Percentiles rank a stretch among this genome's conserved stretches.
These are phyloP conservation scores for Andrena praecox DNA, from an alignment of 2,888 invertebrate species.

Conservation along the genomic window DNA sequence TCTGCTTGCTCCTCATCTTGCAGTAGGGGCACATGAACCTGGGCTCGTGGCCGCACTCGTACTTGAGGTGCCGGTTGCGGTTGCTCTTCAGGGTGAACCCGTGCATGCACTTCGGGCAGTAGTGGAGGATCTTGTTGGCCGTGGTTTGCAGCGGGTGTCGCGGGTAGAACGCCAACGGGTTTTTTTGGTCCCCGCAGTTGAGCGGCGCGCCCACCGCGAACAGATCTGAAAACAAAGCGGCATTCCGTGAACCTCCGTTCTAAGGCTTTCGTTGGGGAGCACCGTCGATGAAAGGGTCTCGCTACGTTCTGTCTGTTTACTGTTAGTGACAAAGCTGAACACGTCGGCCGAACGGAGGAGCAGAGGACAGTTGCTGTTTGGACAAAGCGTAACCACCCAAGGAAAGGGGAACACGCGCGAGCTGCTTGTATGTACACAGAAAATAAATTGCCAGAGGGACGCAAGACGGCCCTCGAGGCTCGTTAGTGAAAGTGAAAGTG, in stretches of 20 bases:
- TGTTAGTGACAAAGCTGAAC: not conserved
- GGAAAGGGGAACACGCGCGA: not conserved
- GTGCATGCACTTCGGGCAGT: slow-evolving; percentile 80
- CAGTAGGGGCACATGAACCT: slow-evolving; percentile 81
- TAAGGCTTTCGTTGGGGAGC: not conserved
- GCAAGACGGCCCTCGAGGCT: not conserved
- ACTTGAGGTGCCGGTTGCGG: slow-evolving; percentile 78
- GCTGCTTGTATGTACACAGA: not conserved
- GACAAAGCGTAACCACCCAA: not conserved
- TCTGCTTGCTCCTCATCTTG: slow-evolving; percentile 75
- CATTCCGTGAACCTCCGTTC: slow-evolving; percentile 47
- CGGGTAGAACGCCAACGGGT: too few species aligned
- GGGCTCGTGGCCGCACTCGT: slow-evolving; percentile 80
- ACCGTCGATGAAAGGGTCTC: not conserved
- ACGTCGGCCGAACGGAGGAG: not conserved
- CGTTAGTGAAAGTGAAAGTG: too few species aligned
- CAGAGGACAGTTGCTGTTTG: not conserved
- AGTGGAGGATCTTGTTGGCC: slow-evolving; percentile 68
- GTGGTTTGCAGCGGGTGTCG: too few species aligned
- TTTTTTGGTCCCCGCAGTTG: too few species aligned
- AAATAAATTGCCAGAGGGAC: not conserved
- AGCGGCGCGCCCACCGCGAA: too few species aligned
- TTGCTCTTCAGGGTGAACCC: slow-evolving; percentile 78
- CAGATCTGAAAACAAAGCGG: slow-evolving; percentile 72
- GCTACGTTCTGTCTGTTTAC: slow-evolving; percentile 9